Percentiles rank a stretch among this genome's conserved stretches.
These are phyloP conservation scores for Melospiza georgiana DNA, from an alignment of 2,113 vertebrate genomes.

Conservation along the genomic window DNA sequence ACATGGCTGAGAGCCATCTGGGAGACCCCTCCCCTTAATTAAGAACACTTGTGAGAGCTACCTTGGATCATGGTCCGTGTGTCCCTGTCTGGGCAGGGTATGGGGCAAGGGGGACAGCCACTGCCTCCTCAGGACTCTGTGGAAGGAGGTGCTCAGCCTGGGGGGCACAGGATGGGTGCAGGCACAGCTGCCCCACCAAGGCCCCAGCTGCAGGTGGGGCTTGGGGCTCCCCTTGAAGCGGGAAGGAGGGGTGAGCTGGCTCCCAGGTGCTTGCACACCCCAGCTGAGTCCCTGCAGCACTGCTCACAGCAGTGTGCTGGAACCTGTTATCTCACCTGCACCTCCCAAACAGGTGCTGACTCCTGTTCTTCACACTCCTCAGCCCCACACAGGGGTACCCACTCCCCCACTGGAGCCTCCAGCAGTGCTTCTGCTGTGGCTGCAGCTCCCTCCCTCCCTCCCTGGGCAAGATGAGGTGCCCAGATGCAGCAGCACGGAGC, in stretches of 20 bases:
- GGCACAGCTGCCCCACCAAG: neutral
- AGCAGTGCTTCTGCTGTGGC: neutral
- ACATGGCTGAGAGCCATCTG: neutral
- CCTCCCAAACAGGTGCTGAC: neutral
- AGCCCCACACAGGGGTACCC: neutral
- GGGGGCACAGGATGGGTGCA: too few species aligned
- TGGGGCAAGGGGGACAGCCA: accelerated
- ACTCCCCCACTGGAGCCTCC: accelerated
- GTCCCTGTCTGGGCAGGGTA: neutral
- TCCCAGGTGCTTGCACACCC: neutral
- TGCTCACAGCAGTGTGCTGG: accelerated
- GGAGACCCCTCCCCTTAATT: neutral
- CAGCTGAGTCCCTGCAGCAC: neutral
- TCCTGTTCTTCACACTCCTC: neutral
- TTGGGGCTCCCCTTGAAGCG: accelerated
- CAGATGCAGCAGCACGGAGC: accelerated
- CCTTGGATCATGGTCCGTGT: neutral
- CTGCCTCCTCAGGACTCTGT: neutral
- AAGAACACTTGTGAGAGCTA: constrained; percentile 10
- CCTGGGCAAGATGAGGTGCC: neutral
- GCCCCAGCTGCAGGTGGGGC: neutral
- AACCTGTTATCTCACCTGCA: accelerated
- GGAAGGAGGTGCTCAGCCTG: neutral
- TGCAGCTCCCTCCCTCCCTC: neutral
- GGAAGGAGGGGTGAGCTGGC: accelerated